These are phyloP conservation scores for Phengaris arion DNA, from an alignment of 2,888 invertebrate genomes.

Conservation along the genomic window DNA sequence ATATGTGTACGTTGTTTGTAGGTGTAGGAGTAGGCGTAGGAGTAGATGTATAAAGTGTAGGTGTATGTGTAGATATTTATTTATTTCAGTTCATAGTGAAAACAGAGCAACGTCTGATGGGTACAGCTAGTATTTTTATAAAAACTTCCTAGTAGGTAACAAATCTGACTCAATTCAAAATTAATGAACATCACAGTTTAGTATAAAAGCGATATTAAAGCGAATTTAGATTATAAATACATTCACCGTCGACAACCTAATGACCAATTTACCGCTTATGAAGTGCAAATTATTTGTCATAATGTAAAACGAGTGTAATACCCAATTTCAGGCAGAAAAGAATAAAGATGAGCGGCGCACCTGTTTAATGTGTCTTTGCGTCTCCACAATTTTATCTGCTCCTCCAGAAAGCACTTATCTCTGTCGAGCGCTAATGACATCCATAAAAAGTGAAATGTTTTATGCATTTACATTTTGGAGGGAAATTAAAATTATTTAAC, in stretches of 20 bases:
- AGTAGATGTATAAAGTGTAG: no score
- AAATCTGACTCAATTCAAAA: not conserved
- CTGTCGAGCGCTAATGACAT: conserved; percentile 23
- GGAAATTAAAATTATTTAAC: conserved; percentile 26
- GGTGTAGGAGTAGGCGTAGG: no score
- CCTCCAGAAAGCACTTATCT: conserved; percentile 23
- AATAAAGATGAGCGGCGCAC: conserved; percentile 60
- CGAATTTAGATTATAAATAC: conserved; percentile 7
- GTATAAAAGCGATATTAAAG: not conserved
- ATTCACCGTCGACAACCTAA: conserved; percentile 44
- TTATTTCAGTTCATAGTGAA: no score
- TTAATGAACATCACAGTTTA: not conserved
- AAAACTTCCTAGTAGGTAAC: no score
- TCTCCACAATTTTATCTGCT: conserved; percentile 46
- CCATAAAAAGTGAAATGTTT: conserved; percentile 18
- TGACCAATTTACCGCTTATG: conserved; percentile 76
- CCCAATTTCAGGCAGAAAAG: conserved; percentile 70
- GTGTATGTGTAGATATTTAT: no score
- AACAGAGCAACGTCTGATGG: no score
- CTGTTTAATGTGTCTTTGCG: conserved; percentile 38
- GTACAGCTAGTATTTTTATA: no score
- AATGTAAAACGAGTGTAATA: conserved; percentile 70
- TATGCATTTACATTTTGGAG: conserved; percentile 18
- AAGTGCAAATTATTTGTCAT: conserved; percentile 76
- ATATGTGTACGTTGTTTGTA: no score